These are phyloP conservation scores for Littorina saxatilis DNA, from an alignment of 1,140 invertebrate species.

Conservation along the genomic window DNA sequence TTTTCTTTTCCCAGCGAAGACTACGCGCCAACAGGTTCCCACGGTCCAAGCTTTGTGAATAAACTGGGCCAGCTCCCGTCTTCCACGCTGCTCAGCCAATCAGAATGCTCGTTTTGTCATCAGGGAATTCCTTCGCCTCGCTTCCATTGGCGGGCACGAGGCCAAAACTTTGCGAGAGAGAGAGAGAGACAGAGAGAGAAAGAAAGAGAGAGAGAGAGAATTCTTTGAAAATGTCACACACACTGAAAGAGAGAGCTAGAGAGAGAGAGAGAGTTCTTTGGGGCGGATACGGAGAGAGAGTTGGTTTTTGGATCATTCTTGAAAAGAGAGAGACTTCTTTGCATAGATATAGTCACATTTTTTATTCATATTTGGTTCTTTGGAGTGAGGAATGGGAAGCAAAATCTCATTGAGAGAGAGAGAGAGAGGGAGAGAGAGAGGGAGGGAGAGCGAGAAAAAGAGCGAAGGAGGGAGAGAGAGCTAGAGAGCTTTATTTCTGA, in stretches of 20 bases:
- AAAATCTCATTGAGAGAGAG: no score
- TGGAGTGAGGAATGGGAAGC: no score
- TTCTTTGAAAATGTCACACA: slow-evolving; percentile 1
- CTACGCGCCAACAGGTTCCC: neutral
- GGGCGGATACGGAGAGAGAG: no score
- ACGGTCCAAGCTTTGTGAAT: slow-evolving; percentile 34
- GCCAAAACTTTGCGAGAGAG: no score
- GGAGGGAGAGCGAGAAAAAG: neutral
- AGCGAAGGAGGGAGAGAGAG: no score
- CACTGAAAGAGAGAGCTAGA: neutral
- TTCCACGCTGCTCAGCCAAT: slow-evolving; percentile 1
- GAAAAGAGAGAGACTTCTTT: no score
- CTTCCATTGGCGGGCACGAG: slow-evolving; percentile 2
- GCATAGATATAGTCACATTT: no score
- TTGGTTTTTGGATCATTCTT: no score
- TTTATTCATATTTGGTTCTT: no score
- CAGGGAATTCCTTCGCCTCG: slow-evolving; percentile 21
- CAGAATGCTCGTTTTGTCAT: slow-evolving; percentile 5
- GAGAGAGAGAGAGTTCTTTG: neutral
- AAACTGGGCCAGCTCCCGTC: slow-evolving; percentile 31
- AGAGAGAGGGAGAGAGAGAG: neutral
- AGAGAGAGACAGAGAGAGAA: no score
- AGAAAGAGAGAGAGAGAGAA: no score
- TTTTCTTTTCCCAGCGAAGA: slow-evolving; percentile 22
- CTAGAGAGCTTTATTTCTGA: neutral